Base-by-base conservation (phyloP, 2,113 vertebrate species). In the Callionymus lyra region DNA sequence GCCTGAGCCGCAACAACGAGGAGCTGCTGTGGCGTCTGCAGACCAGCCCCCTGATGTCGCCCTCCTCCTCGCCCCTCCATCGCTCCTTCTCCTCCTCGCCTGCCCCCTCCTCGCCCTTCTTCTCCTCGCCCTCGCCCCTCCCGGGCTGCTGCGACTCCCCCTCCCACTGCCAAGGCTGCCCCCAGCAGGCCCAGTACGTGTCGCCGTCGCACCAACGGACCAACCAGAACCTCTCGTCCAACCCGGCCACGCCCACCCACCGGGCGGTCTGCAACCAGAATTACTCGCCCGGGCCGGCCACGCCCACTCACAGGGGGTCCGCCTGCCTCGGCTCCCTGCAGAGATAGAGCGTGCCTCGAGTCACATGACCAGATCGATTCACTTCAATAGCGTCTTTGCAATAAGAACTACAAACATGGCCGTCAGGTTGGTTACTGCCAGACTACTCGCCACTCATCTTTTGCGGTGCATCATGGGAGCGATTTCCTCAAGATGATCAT, bases 21-120 rank as follows among this genome's bases (percentile, higher is more conserved):
- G 94, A 99, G 81, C 84, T 99, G 31, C 87, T 97, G 38, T 99
- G 94, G 95, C 95, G 92, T 38, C 89, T 99, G 14, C 92, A 98
- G 75, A 90, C 89, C 1, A 98, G 92, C 68, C 95, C 93, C 32
- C 91, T 91, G 51, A 77, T 90, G 38, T 91, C 91, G 1, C 87
- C 91, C 0, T 61, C 87, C 0, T 84, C 85, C 31, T 91, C 93
- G 0, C 90, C 89, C 0, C 79, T 90, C 18, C 91, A 93, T 60
- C 86, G 77, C 38, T 84, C 86, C 67, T 90, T 90, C 70, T 89
- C 89, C 10, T 83, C 90, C 15, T 90, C 85, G 2, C 85, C 90
- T 3, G 75, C 86, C 6, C 89, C 90, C 1, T 92, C 91, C 16
- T 90, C 87, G 35, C 88, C 87, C 1, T 80, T 91, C 4, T 87